Conservation (phyloP, 2,797 vertebrate genomes). For the Eleutherodactylus coqui region DNA sequence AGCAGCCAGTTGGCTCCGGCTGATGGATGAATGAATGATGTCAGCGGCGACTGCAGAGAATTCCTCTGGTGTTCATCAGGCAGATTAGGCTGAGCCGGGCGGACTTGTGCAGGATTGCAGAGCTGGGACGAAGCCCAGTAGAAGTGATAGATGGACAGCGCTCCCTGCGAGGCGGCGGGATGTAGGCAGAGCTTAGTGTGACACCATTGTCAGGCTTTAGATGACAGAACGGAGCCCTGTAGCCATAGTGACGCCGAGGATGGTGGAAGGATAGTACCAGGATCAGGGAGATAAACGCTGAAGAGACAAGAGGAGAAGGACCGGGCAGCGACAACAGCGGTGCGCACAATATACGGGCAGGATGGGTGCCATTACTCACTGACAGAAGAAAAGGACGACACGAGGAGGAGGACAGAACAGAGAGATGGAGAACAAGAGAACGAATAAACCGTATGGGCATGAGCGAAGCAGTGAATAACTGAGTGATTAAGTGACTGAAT, state of each 20-base stretch:
- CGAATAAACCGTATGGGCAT: background rate
- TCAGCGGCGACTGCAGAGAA: conserved; percentile 36
- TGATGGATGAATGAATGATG: conserved; percentile 40
- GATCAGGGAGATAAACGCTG: background rate
- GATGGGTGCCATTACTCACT: background rate
- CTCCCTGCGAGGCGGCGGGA: conserved; percentile 1
- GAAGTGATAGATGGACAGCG: conserved; percentile 30
- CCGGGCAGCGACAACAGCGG: background rate
- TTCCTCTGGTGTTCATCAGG: conserved; percentile 51
- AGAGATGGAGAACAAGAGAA: background rate
- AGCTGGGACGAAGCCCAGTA: conserved; percentile 18
- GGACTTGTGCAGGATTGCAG: background rate
- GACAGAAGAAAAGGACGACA: background rate
- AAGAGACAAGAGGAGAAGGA: background rate
- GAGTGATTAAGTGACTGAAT: too few relatives aligned
- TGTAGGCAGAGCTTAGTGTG: background rate
- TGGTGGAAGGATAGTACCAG: background rate
- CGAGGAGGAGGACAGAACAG: background rate
- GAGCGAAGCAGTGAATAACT: too few relatives aligned
- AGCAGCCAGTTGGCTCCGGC: conserved; percentile 17
- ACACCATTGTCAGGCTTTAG: background rate
- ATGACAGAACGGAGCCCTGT: conserved; percentile 6
- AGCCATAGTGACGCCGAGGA: conserved; percentile 35
- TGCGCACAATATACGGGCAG: background rate
- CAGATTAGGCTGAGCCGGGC: conserved; percentile 43